phyloP scores from a whole-genome alignment of 2,113 vertebrate species.

The Ochotona princeps region DNA sequence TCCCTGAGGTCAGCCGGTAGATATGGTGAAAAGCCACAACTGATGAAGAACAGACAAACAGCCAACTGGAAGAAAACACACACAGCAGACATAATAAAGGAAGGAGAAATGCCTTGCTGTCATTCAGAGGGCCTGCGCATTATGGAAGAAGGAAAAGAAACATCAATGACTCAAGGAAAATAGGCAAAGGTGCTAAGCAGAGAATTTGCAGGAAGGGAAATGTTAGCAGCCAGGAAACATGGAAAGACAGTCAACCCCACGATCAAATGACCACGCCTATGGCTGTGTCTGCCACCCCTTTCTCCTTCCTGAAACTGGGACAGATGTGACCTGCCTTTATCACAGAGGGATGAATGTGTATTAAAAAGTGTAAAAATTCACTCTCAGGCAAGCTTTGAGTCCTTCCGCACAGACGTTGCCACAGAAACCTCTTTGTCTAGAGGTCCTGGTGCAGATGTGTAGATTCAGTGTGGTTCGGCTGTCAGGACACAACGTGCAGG shows the following conservation, averaged over 20 bases:
- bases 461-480: neutral
- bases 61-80: neutral
- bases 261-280: accelerated
- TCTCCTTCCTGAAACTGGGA: neutral
- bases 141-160: constrained; percentile 36
- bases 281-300: neutral
- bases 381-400: neutral
- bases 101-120: neutral
- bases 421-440: neutral
- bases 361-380: neutral
- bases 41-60: neutral
- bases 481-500: neutral
- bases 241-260: neutral
- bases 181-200: neutral
- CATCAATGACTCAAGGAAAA: neutral
- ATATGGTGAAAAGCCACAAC: neutral
- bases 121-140: neutral
- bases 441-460: constrained; percentile 32
- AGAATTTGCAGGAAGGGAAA: neutral
- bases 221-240: neutral
- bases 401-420: neutral
- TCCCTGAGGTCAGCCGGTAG: neutral
- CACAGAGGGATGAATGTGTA: neutral
- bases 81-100: neutral
- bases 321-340: neutral